A percentile compares a stretch with the other conserved stretches of the same genome.
Evolutionary conservation across 2,113 vertebrate species (phyloP).

Genomic region (Onychostoma macrolepis): DNA sequence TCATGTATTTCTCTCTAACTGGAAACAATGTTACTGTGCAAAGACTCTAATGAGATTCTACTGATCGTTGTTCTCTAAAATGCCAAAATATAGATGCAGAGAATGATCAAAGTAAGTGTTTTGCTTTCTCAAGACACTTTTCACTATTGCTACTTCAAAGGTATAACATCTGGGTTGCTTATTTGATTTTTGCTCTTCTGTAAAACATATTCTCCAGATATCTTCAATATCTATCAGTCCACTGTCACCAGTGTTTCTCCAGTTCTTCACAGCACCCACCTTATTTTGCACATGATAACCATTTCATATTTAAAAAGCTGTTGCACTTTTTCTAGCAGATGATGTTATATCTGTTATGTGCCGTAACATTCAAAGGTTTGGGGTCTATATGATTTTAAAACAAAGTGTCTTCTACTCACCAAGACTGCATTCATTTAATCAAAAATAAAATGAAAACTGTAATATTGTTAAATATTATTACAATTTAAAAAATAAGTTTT

Average conservation of each 20-base stretch:
- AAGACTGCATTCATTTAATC: not conserved
- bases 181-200: not conserved
- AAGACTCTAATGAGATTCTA: constrained; percentile 34
- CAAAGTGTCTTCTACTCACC: not conserved
- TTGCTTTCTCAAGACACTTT: constrained; percentile 16
- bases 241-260: not conserved
- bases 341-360: not conserved
- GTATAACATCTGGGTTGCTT: not conserved
- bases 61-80: constrained; percentile 40
- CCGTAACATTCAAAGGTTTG: not conserved
- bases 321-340: not conserved
- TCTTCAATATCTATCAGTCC: not conserved
- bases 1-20: constrained; percentile 74
- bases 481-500: not conserved
- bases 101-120: constrained; percentile 32
- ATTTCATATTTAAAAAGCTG: not conserved
- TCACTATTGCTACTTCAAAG: not conserved
- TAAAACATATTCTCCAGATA: not conserved
- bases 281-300: not conserved
- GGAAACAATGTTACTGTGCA: constrained; percentile 46
- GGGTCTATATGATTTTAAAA: not conserved
- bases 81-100: constrained; percentile 39
- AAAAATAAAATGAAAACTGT: not conserved
- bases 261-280: not conserved
- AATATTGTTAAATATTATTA: not conserved